Evolutionary conservation across 2,797 vertebrate species (phyloP).

Genomic region (Acrocephalus scirpaceus): DNA sequence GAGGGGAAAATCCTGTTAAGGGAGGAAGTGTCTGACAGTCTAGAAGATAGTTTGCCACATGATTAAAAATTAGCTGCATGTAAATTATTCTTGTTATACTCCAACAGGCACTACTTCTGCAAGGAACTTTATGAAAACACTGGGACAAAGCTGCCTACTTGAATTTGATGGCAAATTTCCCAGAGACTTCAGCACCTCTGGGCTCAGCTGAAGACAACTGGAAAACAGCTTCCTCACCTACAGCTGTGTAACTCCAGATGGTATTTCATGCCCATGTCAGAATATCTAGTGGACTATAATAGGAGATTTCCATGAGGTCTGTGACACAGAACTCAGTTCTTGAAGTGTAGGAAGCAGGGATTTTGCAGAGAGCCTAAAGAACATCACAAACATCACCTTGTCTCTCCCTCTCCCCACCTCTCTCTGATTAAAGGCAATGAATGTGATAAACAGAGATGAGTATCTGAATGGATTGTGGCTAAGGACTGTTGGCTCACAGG

Average conservation of each 20-base stretch:
- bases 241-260: background rate
- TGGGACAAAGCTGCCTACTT: background rate
- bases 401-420: background rate
- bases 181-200: background rate
- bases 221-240: background rate
- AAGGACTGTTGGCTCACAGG: background rate
- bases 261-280: background rate
- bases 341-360: background rate
- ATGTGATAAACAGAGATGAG: background rate
- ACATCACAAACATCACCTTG: background rate
- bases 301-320: background rate
- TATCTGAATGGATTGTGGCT: background rate
- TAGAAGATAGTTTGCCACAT: background rate
- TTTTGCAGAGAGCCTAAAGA: background rate
- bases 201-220: background rate
- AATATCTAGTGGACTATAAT: background rate
- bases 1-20: background rate
- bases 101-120: background rate
- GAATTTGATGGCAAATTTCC: background rate
- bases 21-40: background rate
- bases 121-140: background rate
- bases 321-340: background rate
- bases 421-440: background rate
- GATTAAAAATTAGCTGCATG: background rate
- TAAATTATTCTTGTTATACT: background rate